Conservation (phyloP, 1,140 invertebrate species). For the Meloidogyne floridensis region DNA sequence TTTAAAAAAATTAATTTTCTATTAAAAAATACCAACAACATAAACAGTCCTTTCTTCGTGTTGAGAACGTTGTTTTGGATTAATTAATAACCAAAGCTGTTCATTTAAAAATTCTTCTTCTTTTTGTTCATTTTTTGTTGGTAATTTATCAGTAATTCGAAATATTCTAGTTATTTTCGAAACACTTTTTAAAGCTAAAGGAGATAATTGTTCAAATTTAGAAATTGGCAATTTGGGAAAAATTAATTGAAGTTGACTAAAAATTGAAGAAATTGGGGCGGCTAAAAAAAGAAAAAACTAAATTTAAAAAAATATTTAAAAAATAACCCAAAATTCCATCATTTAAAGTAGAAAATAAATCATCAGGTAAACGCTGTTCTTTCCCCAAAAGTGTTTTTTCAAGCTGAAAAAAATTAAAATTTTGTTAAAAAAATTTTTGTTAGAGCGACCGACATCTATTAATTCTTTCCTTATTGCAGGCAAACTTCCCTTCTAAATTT, state of each 20-base stretch:
- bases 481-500: not conserved
- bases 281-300: slow-evolving; percentile 19
- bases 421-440: too few species aligned
- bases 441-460: too few species aligned
- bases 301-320: too few species aligned
- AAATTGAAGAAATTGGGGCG: slow-evolving; percentile 32
- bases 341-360: slow-evolving; percentile 27
- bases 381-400: slow-evolving; percentile 34
- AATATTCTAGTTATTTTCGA: slow-evolving; percentile 43
- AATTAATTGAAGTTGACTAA: slow-evolving; percentile 29
- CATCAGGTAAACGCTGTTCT: slow-evolving; percentile 11
- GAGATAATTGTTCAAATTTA: slow-evolving; percentile 5
- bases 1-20: not conserved
- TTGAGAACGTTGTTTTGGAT: slow-evolving; percentile 10
- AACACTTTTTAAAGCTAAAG: slow-evolving; percentile 32
- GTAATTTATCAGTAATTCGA: slow-evolving; percentile 24
- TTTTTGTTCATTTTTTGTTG: not conserved
- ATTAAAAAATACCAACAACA: slow-evolving; percentile 29
- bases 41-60: slow-evolving; percentile 46
- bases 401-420: slow-evolving; percentile 22
- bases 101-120: not conserved
- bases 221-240: not conserved
- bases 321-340: not conserved
- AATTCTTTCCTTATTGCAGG: too few species aligned
- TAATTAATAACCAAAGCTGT: slow-evolving; percentile 21